A percentile compares a stretch with the other conserved stretches of the same genome.
phyloP scores from a whole-genome alignment of 2,888 invertebrate species.

The Eupithecia vulgata region DNA sequence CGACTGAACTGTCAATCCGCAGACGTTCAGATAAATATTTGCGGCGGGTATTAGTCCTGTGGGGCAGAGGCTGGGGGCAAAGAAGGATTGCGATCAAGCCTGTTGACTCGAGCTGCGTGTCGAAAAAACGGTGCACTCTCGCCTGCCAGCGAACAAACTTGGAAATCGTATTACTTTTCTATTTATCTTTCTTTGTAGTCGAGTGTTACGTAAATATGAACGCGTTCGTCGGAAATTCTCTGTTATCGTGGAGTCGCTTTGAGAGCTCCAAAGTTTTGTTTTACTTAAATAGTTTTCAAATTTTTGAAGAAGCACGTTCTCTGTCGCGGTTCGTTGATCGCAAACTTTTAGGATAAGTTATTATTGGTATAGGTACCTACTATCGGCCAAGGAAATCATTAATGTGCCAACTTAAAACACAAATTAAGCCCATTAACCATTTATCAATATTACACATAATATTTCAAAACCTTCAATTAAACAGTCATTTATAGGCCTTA shows the following conservation, averaged over 20 bases:
- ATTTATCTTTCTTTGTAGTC: slow-evolving; percentile 82
- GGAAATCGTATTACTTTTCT: slow-evolving; percentile 82
- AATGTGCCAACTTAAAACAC: slow-evolving; percentile 29
- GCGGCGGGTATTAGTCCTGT: slow-evolving; percentile 81
- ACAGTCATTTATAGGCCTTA: slow-evolving; percentile 38
- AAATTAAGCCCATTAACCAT: slow-evolving; percentile 33
- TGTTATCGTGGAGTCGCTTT: slow-evolving; percentile 66
- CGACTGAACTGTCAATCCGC: slow-evolving; percentile 83
- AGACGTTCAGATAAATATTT: slow-evolving; percentile 83
- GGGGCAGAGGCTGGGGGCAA: slow-evolving; percentile 59
- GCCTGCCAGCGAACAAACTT: slow-evolving; percentile 56
- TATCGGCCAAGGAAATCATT: slow-evolving; percentile 18
- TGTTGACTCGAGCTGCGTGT: slow-evolving; percentile 70
- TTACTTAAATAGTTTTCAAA: slow-evolving; percentile 35
- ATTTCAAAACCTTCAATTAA: slow-evolving; percentile 42
- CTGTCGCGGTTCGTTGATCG: neutral
- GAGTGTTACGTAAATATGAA: slow-evolving; percentile 82
- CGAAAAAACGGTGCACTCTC: slow-evolving; percentile 71
- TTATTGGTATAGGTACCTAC: neutral
- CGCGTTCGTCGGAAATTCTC: slow-evolving; percentile 77
- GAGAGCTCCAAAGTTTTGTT: slow-evolving; percentile 49
- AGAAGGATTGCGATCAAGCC: slow-evolving; percentile 74
- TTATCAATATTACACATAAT: slow-evolving; percentile 44
- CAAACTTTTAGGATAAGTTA: neutral
- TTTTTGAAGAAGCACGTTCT: slow-evolving; percentile 6